Conservation (phyloP, 1,140 invertebrate genomes). For the Heliconius himera region DNA sequence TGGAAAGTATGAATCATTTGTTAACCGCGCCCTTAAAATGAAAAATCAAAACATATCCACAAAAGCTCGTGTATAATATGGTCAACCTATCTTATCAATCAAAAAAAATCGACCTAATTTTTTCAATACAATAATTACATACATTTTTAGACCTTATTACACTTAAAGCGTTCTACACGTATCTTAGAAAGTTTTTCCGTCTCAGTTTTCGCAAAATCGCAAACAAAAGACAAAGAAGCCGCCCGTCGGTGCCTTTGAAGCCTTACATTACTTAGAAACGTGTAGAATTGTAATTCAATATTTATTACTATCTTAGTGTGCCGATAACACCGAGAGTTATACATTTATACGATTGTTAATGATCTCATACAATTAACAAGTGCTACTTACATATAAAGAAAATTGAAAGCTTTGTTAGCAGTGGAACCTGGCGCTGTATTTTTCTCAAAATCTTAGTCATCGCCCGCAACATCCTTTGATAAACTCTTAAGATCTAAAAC, state of each 20-base stretch:
- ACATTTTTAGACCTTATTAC: neutral
- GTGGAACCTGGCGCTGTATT: no score
- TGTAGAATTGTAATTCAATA: slow-evolving; percentile 59
- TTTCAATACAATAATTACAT: neutral
- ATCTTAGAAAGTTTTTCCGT: slow-evolving; percentile 32
- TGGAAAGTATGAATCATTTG: neutral
- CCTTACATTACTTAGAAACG: slow-evolving; percentile 57
- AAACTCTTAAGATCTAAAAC: no score
- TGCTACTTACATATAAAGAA: no score
- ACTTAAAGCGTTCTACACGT: neutral
- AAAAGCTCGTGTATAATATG: neutral
- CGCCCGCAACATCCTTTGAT: no score
- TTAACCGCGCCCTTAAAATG: neutral
- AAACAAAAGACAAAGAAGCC: slow-evolving; percentile 43
- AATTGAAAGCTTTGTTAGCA: no score
- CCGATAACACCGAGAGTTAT: slow-evolving; percentile 33
- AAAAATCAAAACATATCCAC: neutral
- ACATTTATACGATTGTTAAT: slow-evolving; percentile 23
- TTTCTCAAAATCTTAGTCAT: no score
- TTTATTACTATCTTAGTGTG: slow-evolving; percentile 54
- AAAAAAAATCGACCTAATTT: neutral
- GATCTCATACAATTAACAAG: slow-evolving; percentile 21
- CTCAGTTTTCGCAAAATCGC: slow-evolving; percentile 45
- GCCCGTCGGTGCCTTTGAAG: slow-evolving; percentile 48
- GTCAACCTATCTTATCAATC: neutral